phyloP scores from a whole-genome alignment of 2,113 vertebrate genomes.

The Motacilla tschutschensis region DNA sequence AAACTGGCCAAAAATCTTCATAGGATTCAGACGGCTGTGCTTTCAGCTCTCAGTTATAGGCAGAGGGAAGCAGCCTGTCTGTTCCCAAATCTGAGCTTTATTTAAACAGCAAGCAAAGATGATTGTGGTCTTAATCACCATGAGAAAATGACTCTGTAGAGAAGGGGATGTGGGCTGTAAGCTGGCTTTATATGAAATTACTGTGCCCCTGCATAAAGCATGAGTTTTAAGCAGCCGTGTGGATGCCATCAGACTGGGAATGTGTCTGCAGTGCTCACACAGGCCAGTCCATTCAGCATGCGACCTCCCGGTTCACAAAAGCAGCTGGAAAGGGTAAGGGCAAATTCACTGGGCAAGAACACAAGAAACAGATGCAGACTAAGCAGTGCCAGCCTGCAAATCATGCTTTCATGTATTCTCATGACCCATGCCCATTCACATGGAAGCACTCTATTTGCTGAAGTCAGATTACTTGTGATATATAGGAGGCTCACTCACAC shows the following conservation, averaged over 20 bases:
- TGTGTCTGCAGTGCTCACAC: neutral
- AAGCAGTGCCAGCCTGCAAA: neutral
- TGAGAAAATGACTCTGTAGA: neutral
- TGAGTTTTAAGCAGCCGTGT: neutral
- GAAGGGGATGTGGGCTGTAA: neutral
- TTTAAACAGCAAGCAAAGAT: neutral
- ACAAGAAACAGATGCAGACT: neutral
- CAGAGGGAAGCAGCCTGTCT: neutral
- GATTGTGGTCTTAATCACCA: neutral
- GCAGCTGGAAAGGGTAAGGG: neutral
- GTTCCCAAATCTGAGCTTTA: neutral
- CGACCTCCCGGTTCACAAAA: neutral
- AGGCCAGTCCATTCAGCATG: neutral
- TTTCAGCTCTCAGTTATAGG: neutral
- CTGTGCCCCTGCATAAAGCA: neutral
- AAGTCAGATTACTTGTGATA: neutral
- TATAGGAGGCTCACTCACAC: neutral
- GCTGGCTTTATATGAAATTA: neutral
- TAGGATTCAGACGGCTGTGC: neutral
- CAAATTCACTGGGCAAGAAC: neutral
- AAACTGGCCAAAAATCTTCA: neutral
- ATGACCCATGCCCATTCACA: neutral
- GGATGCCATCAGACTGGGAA: neutral
- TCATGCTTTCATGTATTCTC: neutral
- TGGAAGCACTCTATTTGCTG: neutral